phyloP scores from a whole-genome alignment of 2,797 vertebrate species.

The Peromyscus eremicus region DNA sequence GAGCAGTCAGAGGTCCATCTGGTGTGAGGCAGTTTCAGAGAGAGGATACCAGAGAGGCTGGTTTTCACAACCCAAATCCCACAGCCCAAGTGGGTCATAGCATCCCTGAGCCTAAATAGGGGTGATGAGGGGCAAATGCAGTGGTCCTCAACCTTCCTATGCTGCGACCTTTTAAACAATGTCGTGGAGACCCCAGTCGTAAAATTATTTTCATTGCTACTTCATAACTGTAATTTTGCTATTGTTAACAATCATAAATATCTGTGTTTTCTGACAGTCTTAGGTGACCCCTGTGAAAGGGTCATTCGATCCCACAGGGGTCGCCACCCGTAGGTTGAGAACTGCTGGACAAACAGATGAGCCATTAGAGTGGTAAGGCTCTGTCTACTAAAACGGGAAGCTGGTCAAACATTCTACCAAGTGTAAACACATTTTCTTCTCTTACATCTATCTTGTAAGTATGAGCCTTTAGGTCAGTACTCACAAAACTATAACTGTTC shows the following conservation, averaged over 20 bases:
- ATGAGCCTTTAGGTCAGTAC: constrained; percentile 13
- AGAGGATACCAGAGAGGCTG: background rate
- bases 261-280: background rate
- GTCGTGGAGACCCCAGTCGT: too few species aligned
- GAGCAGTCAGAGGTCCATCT: background rate
- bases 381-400: background rate
- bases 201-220: background rate
- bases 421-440: background rate
- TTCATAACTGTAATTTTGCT: background rate
- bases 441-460: background rate
- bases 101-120: background rate
- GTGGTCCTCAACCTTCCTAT: background rate
- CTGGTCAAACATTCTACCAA: background rate
- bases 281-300: background rate
- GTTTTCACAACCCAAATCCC: background rate
- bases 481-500: constrained; percentile 10
- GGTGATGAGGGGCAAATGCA: background rate
- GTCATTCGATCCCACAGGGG: background rate
- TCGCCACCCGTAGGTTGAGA: background rate
- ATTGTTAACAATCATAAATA: background rate
- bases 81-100: background rate
- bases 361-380: background rate
- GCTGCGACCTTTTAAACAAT: too few species aligned
- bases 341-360: background rate
- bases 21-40: background rate